phyloP scores from a whole-genome alignment of 1,140 invertebrate genomes.

The Acromyrmex charruanus region DNA sequence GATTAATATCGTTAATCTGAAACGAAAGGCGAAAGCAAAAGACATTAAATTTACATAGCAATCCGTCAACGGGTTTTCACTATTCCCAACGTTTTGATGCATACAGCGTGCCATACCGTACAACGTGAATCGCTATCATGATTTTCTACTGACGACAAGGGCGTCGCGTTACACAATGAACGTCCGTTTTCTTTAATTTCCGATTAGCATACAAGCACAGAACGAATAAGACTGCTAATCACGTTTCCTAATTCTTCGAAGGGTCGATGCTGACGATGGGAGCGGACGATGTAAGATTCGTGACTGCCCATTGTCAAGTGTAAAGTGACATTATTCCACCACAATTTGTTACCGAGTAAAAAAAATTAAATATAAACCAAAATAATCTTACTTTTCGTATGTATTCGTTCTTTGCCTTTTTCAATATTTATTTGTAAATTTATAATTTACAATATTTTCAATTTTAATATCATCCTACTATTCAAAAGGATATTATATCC shows the following conservation, averaged over 20 bases:
- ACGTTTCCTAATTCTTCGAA: constrained; percentile 1
- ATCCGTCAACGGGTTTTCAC: constrained; percentile 55
- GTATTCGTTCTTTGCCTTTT: background rate
- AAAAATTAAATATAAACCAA: background rate
- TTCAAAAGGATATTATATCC: background rate
- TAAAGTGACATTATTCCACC: background rate
- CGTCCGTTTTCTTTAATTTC: constrained; percentile 79
- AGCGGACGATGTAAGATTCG: constrained; percentile 22
- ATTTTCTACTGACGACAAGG: constrained; percentile 66
- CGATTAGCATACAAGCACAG: constrained; percentile 33
- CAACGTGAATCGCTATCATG: constrained; percentile 63
- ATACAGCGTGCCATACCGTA: constrained; percentile 8
- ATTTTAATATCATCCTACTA: background rate
- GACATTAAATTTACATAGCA: constrained; percentile 12
- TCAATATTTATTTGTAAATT: background rate
- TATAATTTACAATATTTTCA: background rate
- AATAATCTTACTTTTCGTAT: background rate
- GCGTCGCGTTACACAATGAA: constrained; percentile 67
- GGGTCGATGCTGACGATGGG: constrained; percentile 32
- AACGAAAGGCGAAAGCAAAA: constrained; percentile 23
- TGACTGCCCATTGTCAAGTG: background rate
- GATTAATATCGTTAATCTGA: background rate
- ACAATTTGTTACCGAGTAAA: constrained; percentile 8
- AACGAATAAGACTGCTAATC: constrained; percentile 21
- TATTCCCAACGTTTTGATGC: constrained; percentile 63